Conservation (phyloP, 2,113 vertebrate genomes). For the Equus quagga region DNA sequence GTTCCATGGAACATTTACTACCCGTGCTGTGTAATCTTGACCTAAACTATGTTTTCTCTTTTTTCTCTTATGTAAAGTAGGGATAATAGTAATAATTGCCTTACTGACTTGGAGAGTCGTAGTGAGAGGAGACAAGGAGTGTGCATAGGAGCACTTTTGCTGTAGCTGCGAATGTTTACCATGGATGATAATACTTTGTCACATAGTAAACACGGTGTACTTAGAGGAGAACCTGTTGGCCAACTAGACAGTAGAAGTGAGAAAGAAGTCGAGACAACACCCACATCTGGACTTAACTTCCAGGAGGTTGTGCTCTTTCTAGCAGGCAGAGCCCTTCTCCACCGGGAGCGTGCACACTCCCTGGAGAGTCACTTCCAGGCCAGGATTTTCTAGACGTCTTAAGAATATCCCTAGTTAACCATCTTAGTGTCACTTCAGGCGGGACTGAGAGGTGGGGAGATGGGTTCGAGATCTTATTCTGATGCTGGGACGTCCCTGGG, state of each 20-base stretch:
- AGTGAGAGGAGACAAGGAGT: neutral
- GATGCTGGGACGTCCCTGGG: neutral
- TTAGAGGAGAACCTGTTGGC: neutral
- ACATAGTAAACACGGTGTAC: neutral
- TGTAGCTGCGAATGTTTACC: neutral
- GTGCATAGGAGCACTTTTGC: neutral
- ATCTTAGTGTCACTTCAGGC: neutral
- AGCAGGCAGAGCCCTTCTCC: neutral
- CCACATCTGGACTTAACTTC: neutral
- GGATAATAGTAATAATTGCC: neutral
- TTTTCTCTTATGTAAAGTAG: neutral
- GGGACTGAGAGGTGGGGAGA: neutral
- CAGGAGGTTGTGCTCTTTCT: neutral
- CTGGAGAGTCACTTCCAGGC: neutral
- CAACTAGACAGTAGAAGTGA: neutral
- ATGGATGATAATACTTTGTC: neutral
- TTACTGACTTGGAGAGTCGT: neutral
- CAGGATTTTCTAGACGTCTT: neutral
- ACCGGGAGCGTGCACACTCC: neutral
- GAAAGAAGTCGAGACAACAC: neutral
- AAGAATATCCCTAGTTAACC: neutral
- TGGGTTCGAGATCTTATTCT: neutral
- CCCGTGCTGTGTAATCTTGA: neutral
- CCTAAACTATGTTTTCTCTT: neutral
- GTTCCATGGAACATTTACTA: neutral